Evolutionary conservation across 2,888 invertebrate genomes (phyloP).

Genomic region (Lordiphosa andalusiaca): DNA sequence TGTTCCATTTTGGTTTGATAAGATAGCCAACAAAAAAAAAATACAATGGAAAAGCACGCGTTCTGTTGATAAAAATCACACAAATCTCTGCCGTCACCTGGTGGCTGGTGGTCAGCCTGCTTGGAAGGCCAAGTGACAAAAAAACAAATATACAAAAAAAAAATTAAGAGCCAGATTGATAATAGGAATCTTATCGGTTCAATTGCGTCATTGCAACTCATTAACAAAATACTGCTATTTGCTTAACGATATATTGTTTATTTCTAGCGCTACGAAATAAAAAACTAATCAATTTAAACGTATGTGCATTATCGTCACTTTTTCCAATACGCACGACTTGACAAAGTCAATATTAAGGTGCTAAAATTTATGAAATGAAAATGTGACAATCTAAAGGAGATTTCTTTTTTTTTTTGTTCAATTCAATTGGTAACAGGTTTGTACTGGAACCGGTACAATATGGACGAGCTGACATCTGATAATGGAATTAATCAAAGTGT

Average conservation of each 20-base stretch:
- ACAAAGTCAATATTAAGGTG: slow-evolving; percentile 29
- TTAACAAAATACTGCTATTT: slow-evolving; percentile 24
- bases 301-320: too few relatives aligned
- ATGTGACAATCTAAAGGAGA: background rate
- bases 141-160: slow-evolving; percentile 9
- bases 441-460: slow-evolving; percentile 26
- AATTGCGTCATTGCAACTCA: slow-evolving; percentile 52
- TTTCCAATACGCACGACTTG: background rate
- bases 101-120: slow-evolving; percentile 39
- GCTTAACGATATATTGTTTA: slow-evolving; percentile 30
- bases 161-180: slow-evolving; percentile 46
- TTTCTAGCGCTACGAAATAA: slow-evolving; percentile 22
- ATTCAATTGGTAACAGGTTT: slow-evolving; percentile 33
- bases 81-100: slow-evolving; percentile 46
- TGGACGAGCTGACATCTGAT: slow-evolving; percentile 7
- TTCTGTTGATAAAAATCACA: slow-evolving; percentile 44
- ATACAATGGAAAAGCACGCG: slow-evolving; percentile 23
- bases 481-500: slow-evolving; percentile 32
- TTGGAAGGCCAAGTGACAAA: slow-evolving; percentile 17
- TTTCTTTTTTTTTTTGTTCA: too few relatives aligned
- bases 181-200: slow-evolving; percentile 41
- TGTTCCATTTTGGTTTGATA: slow-evolving; percentile 30
- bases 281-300: slow-evolving; percentile 7
- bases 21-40: slow-evolving; percentile 34
- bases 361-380: slow-evolving; percentile 27